A percentile compares a stretch with the other conserved stretches of the same genome.
These are phyloP conservation scores for Gandaritis pyraliata DNA, from an alignment of 2,888 invertebrate genomes.

Conservation along the genomic window DNA sequence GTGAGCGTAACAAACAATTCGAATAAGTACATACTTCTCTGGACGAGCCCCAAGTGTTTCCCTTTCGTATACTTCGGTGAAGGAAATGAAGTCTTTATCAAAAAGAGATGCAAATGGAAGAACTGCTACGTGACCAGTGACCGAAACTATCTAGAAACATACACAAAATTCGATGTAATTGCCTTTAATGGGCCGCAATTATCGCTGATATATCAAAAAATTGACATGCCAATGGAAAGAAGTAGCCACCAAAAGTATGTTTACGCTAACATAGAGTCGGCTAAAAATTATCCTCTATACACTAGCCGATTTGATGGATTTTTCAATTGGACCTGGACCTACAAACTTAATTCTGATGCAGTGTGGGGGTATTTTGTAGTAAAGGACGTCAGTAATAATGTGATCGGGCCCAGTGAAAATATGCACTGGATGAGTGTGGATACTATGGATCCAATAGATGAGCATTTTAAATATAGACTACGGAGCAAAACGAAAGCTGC, in stretches of 20 bases:
- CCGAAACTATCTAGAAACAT: conserved; percentile 50
- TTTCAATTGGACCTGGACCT: conserved; percentile 77
- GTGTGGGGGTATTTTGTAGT: conserved; percentile 64
- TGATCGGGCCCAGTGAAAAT: conserved; percentile 56
- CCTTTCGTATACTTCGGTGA: conserved; percentile 62
- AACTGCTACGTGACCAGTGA: conserved; percentile 69
- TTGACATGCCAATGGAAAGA: conserved; percentile 53
- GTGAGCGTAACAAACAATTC: conserved; percentile 4
- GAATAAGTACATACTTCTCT: conserved; percentile 60
- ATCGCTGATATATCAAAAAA: conserved; percentile 24
- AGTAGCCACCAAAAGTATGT: conserved; percentile 62
- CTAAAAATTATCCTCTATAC: conserved; percentile 59
- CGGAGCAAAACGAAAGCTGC: conserved; percentile 54
- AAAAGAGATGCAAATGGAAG: conserved; percentile 57
- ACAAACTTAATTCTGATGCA: conserved; percentile 64
- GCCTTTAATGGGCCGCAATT: conserved; percentile 64
- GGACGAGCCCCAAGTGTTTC: conserved; percentile 57
- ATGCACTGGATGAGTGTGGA: conserved; percentile 54
- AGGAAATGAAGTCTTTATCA: conserved; percentile 56
- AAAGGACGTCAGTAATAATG: conserved; percentile 50
- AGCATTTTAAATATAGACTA: conserved; percentile 45
- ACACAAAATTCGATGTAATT: conserved; percentile 60
- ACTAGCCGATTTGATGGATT: conserved; percentile 54
- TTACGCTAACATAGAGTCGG: conserved; percentile 65
- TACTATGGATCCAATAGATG: conserved; percentile 49